Percentiles rank a stretch among this genome's conserved stretches.
Conservation (phyloP, 2,113 vertebrate genomes). For the Cacatua alba region DNA sequence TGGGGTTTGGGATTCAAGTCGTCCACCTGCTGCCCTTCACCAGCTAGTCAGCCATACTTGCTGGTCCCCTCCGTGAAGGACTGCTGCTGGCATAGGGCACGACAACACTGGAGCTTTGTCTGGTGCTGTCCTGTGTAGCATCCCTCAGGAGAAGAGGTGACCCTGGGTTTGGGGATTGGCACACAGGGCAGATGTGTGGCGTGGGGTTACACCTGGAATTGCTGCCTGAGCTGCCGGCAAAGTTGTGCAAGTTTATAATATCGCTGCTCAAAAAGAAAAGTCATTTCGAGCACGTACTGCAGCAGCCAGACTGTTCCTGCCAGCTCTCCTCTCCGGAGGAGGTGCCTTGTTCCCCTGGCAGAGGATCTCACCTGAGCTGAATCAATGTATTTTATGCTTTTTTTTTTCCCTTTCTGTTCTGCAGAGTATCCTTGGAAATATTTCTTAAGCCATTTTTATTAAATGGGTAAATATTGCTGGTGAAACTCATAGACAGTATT, state of each 20-base stretch:
- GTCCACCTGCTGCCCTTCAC: not conserved
- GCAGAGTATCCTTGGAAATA: not conserved
- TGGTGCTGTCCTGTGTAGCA: not conserved
- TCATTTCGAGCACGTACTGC: not conserved
- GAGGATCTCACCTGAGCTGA: not conserved
- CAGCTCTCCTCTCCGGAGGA: not conserved
- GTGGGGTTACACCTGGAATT: not conserved
- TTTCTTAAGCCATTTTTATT: not conserved
- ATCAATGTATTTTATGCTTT: not conserved
- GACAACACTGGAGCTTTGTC: constrained; percentile 17
- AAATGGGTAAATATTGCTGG: not conserved
- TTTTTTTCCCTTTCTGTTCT: not conserved
- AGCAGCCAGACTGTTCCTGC: not conserved
- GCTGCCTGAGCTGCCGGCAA: not conserved
- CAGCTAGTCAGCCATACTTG: not conserved
- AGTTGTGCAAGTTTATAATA: not conserved
- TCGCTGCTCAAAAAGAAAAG: not conserved
- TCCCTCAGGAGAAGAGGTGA: not conserved
- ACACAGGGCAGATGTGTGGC: not conserved
- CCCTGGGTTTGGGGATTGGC: not conserved
- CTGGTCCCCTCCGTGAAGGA: not conserved
- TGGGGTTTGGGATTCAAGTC: not conserved
- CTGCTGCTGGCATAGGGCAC: not conserved
- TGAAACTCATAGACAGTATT: not conserved
- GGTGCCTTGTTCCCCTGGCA: not conserved